Evolutionary conservation across 2,113 vertebrate genomes (phyloP), one percentile per base, ranked within the genome.

Genomic region (Platysteira castanea): DNA sequence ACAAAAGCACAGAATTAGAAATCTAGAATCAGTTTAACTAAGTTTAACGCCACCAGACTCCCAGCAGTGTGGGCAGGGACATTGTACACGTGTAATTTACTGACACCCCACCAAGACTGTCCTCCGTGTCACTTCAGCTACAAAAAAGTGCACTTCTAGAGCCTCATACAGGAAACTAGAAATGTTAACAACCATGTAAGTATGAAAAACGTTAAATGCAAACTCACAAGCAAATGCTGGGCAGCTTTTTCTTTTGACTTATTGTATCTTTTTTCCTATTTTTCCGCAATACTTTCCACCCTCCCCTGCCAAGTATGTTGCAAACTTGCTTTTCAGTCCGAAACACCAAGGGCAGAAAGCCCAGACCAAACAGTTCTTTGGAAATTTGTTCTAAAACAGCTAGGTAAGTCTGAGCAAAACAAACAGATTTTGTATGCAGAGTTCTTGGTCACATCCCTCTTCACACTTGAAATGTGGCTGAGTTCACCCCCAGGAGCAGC

Each of bases 281-380:
- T 22, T 85, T 64, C 79, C 52, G 84, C 56, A 76, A 80, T 71
- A 81, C 65, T 94, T 94, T 95, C 95, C 86, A 97, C 39, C n/a
- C 73, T 95, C 46, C 46, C 56, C 67, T 86, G 96, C 97, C 97
- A 98, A 98, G 89, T 77, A 30, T 79, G 95, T 97, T 90, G 85
- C 53, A 59, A 81, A 87, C 79, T 77, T 35, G 33, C 76, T 89
- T 89, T 93, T 78, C 77, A 81, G 54, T 52, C 64, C 49, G 35
- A 54, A 93, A 52, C 69, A 81, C 54, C 64, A 75, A 78, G 39
- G 44, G 67, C 68, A 89, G 76, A 89, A 79, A 87, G 27, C 44
- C 61, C 61, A 89, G 47, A 68, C 39, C 50, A 65, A 90, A 46
- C 15, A 42, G 12, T 80, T 82, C 5, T 56, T 61, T 31, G 18